phyloP scores from a whole-genome alignment of 2,113 vertebrate genomes.

The Numida meleagris region DNA sequence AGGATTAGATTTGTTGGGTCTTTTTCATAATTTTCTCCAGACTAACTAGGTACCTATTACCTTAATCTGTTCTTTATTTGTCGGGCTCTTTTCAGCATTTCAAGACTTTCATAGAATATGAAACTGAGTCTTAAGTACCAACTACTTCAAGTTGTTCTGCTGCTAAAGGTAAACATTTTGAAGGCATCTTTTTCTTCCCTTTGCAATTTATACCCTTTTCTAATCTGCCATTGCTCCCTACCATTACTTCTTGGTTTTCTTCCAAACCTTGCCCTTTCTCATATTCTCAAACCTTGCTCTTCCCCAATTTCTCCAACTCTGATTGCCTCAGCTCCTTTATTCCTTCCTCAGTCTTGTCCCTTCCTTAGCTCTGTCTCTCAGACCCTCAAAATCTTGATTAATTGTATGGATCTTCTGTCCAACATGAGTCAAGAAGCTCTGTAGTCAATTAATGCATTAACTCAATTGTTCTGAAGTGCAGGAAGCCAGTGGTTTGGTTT shows the following conservation, averaged over 20 bases:
- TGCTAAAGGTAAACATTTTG: background rate
- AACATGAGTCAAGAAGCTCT: background rate
- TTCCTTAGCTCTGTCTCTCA: background rate
- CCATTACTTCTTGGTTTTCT: background rate
- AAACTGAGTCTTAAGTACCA: background rate
- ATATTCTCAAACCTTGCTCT: background rate
- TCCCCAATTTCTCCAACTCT: background rate
- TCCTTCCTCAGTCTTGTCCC: background rate
- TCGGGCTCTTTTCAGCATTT: background rate
- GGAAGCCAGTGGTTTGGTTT: background rate
- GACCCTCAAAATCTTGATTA: background rate
- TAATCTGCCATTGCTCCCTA: background rate
- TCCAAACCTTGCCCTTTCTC: background rate
- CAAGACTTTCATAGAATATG: background rate
- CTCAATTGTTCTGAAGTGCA: background rate
- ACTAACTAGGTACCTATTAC: background rate
- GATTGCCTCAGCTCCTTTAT: background rate
- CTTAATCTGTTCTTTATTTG: background rate
- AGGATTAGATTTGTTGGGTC: background rate
- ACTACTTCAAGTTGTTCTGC: background rate
- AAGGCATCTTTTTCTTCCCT: background rate
- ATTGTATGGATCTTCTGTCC: background rate
- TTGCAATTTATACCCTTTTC: background rate
- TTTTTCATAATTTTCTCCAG: background rate
- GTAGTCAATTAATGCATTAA: background rate